Evolutionary conservation across 2,113 vertebrate species (phyloP).

Genomic region (Oryctolagus cuniculus): mOryCun1.1 NC_091449.1:38022501-38023000

Average conservation of each 20-base stretch:
- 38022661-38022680: slow-evolving; percentile 5
- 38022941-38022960: too few relatives aligned
- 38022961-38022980: too few relatives aligned
- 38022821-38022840: too few relatives aligned
- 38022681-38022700: not conserved
- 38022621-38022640: not conserved
- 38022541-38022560: not conserved
- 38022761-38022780: not conserved
- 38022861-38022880: too few relatives aligned
- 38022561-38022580: not conserved
- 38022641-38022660: not conserved
- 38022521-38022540: not conserved
- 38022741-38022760: not conserved
- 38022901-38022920: too few relatives aligned
- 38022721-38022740: not conserved
- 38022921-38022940: too few relatives aligned
- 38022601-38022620: not conserved
- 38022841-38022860: too few relatives aligned
- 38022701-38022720: not conserved
- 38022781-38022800: not conserved
- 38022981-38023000: too few relatives aligned
- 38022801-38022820: too few relatives aligned
- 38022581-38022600: not conserved
- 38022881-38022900: too few relatives aligned
- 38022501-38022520: not conserved